These are phyloP conservation scores for Naso thynnoides DNA, from an alignment of 2,797 vertebrate species.

Conservation along the genomic window DNA sequence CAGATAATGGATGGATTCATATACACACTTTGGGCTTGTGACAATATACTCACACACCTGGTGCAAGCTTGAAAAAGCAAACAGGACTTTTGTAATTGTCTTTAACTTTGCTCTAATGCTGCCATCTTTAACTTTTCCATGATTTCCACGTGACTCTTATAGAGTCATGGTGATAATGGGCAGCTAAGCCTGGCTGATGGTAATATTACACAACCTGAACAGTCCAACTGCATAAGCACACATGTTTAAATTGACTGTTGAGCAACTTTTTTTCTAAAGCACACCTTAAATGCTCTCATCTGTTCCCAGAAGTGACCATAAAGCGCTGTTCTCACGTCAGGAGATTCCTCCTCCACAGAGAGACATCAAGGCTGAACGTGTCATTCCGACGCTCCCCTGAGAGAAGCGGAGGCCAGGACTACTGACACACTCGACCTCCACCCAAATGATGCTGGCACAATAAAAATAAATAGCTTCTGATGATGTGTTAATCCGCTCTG, in stretches of 20 bases:
- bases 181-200: slow-evolving; percentile 8
- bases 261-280: slow-evolving; percentile 28
- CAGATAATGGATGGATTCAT: too few relatives aligned
- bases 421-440: slow-evolving; percentile 67
- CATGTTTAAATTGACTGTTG: slow-evolving; percentile 21
- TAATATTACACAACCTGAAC: slow-evolving; percentile 12
- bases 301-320: slow-evolving; percentile 35
- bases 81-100: not conserved
- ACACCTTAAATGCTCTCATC: slow-evolving; percentile 33
- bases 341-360: slow-evolving; percentile 40
- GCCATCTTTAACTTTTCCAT: slow-evolving; percentile 13
- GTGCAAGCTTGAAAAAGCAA: slow-evolving; percentile 2
- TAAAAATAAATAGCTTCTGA: slow-evolving; percentile 82
- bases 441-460: slow-evolving; percentile 74
- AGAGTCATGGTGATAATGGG: not conserved
- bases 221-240: not conserved
- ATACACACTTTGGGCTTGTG: not conserved
- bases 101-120: not conserved
- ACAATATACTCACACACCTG: not conserved
- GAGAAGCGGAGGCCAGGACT: slow-evolving; percentile 58
- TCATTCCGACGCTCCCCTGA: slow-evolving; percentile 41
- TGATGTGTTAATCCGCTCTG: slow-evolving; percentile 84
- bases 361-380: slow-evolving; percentile 71
- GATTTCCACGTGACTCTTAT: slow-evolving; percentile 14
- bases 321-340: slow-evolving; percentile 35